Evolutionary conservation across 2,888 invertebrate species (phyloP).

Genomic region (Drosophila buzzatii): DNA sequence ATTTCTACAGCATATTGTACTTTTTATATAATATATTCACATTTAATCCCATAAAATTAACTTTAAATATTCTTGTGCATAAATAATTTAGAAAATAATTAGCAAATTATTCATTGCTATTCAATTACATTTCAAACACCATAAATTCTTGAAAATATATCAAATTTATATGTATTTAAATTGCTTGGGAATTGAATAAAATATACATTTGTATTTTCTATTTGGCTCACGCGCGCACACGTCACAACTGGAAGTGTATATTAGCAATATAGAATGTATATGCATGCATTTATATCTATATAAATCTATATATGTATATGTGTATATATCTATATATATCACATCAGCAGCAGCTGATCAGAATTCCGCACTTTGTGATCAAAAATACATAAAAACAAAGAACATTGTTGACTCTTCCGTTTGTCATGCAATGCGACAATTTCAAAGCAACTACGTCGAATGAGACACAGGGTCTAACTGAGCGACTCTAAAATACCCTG

Average conservation of each 20-base stretch:
- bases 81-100: background rate
- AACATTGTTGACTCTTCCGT: constrained; percentile 45
- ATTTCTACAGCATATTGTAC: no score
- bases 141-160: constrained; percentile 5
- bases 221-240: constrained; percentile 18
- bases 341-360: constrained; percentile 32
- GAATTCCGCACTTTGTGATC: constrained; percentile 53
- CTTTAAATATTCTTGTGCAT: background rate
- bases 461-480: background rate
- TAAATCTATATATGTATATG: background rate
- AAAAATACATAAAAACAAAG: constrained; percentile 59
- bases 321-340: background rate
- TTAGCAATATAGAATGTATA: background rate
- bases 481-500: constrained; percentile 8
- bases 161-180: background rate
- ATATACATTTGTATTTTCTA: constrained; percentile 1
- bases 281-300: background rate
- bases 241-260: constrained; percentile 23
- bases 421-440: constrained; percentile 50
- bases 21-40: background rate
- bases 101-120: constrained; percentile 1
- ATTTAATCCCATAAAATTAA: background rate
- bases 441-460: constrained; percentile 29
- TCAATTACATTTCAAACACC: constrained; percentile 9
- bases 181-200: constrained; percentile 21